Conservation (phyloP, 1,140 invertebrate genomes). For the Octopus sinensis region DNA sequence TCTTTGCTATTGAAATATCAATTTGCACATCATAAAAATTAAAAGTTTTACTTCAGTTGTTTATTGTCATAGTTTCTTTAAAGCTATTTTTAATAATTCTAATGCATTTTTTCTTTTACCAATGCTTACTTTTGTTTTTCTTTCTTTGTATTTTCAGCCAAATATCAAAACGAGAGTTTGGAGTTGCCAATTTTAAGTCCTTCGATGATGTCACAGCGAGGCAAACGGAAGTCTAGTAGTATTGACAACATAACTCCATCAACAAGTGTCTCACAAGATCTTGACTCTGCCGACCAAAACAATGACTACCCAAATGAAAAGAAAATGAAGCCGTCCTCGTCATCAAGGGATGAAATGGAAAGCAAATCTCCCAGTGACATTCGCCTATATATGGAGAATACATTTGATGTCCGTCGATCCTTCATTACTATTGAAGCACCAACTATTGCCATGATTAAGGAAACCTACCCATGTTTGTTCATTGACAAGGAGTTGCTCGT, state of each 20-base stretch:
- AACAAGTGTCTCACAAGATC: slow-evolving; percentile 13
- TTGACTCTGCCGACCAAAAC: slow-evolving; percentile 14
- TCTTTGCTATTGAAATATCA: no score
- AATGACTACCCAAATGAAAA: slow-evolving; percentile 31
- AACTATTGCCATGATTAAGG: slow-evolving; percentile 40
- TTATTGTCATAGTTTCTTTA: no score
- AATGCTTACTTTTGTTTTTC: neutral
- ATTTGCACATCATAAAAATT: no score
- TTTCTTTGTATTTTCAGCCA: neutral
- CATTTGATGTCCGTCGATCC: slow-evolving; percentile 46
- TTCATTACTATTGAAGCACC: slow-evolving; percentile 50
- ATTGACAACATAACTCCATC: slow-evolving; percentile 2
- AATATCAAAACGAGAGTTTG: neutral
- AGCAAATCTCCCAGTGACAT: slow-evolving; percentile 42
- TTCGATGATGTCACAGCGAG: slow-evolving; percentile 8
- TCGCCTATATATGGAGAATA: slow-evolving; percentile 46
- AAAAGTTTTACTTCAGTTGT: no score
- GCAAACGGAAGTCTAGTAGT: neutral
- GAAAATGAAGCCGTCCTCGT: slow-evolving; percentile 32
- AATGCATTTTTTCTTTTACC: neutral
- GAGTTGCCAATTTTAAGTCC: neutral
- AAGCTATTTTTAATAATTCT: no score
- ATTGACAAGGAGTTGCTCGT: slow-evolving; percentile 44
- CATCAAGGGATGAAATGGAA: slow-evolving; percentile 21
- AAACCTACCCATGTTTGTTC: slow-evolving; percentile 47